phyloP scores from a whole-genome alignment of 1,140 invertebrate genomes.

The Chironomus striatipennis region DNA sequence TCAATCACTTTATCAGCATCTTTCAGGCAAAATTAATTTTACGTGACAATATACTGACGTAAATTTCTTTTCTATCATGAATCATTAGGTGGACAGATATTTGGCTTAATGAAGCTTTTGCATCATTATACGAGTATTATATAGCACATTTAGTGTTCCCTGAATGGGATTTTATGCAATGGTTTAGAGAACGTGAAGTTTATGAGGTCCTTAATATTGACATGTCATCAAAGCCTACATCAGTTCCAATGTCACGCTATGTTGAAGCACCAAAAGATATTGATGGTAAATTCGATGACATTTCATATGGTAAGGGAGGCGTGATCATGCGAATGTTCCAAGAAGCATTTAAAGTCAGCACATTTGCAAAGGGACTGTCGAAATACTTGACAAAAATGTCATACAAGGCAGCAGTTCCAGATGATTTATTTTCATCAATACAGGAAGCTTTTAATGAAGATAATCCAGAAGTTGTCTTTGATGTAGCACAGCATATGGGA shows the following conservation, averaged over 20 bases:
- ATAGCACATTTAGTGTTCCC: not conserved
- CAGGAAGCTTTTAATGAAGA: not conserved
- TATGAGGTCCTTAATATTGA: not conserved
- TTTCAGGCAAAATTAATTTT: too few relatives aligned
- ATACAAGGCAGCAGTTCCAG: not conserved
- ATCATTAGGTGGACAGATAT: conserved; percentile 35
- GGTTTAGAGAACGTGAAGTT: not conserved
- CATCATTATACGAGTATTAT: conserved; percentile 32
- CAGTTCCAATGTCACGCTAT: not conserved
- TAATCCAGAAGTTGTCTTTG: not conserved
- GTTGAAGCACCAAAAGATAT: not conserved
- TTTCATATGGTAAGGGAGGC: not conserved
- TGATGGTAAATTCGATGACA: not conserved
- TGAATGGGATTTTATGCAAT: too few relatives aligned
- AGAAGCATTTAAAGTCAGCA: not conserved
- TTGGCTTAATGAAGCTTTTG: conserved; percentile 39
- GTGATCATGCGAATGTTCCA: not conserved
- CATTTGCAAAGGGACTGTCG: not conserved
- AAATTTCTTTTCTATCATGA: too few relatives aligned
- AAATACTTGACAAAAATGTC: not conserved
- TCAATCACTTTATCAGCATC: too few relatives aligned
- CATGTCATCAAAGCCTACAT: not conserved
- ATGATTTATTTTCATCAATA: not conserved
- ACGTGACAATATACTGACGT: too few relatives aligned
- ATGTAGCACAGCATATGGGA: conserved; percentile 57